Conservation (phyloP, 2,888 invertebrate genomes). For the Drosophila mettleri region DNA sequence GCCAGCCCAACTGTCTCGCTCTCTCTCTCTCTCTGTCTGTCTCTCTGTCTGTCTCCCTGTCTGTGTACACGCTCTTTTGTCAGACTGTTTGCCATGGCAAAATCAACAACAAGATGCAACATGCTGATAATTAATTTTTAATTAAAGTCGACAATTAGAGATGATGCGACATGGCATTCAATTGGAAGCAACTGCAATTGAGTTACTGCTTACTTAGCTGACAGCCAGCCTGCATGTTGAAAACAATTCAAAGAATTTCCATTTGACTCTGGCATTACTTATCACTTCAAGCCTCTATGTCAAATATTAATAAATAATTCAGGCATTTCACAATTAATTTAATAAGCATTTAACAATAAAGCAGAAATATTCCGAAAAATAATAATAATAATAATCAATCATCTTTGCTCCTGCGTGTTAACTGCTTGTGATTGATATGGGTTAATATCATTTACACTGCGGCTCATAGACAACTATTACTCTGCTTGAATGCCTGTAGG, state of each 20-base stretch:
- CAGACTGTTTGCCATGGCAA: conserved; percentile 43
- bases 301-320: background rate
- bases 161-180: conserved; percentile 25
- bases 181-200: conserved; percentile 17
- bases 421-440: background rate
- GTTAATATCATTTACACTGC: no score
- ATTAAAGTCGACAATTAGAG: conserved; percentile 62
- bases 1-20: conserved; percentile 30
- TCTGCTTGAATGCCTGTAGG: no score
- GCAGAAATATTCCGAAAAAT: no score
- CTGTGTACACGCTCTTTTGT: conserved; percentile 46
- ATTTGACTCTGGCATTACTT: background rate
- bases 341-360: background rate
- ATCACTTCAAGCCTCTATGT: no score
- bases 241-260: conserved; percentile 4
- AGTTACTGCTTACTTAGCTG: conserved; percentile 4
- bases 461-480: no score
- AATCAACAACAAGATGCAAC: conserved; percentile 62
- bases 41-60: conserved; percentile 5
- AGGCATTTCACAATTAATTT: background rate
- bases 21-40: background rate
- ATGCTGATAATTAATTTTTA: conserved; percentile 75
- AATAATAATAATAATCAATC: background rate
- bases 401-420: background rate
- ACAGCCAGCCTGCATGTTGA: background rate